A percentile compares a stretch with the other conserved stretches of the same genome.
Evolutionary conservation across 2,888 invertebrate species (phyloP).

Genomic region (Bruchidius siliquastri): DNA sequence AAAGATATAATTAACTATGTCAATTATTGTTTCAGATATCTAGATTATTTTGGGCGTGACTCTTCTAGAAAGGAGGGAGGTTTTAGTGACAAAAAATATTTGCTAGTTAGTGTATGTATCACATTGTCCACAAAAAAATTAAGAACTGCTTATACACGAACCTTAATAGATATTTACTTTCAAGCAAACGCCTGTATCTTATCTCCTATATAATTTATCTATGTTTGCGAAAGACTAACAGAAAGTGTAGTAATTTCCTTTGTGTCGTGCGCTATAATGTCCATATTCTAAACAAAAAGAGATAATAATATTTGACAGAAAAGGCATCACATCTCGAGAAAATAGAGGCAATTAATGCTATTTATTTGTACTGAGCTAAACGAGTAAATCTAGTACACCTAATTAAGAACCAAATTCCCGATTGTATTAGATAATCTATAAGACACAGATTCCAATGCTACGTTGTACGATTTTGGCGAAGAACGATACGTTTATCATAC

Average conservation of each 20-base stretch:
- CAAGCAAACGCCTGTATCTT: neutral
- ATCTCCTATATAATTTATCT: neutral
- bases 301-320: neutral
- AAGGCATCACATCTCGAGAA: neutral
- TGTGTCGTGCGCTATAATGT: neutral
- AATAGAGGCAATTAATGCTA: neutral
- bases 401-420: neutral
- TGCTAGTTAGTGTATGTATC: neutral
- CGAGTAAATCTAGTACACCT: neutral
- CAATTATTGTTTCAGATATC: no score
- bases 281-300: neutral
- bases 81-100: no score
- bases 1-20: no score
- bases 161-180: neutral
- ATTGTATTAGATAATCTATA: neutral
- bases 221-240: neutral
- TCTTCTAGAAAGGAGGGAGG: no score
- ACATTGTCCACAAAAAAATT: neutral
- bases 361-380: neutral
- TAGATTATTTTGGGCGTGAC: no score
- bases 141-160: neutral
- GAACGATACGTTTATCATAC: neutral
- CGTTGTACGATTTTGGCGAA: neutral
- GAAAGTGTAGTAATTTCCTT: neutral
- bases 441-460: neutral